Evolutionary conservation across 2,888 invertebrate genomes (phyloP).

Genomic region (Chrysolina americana): DNA sequence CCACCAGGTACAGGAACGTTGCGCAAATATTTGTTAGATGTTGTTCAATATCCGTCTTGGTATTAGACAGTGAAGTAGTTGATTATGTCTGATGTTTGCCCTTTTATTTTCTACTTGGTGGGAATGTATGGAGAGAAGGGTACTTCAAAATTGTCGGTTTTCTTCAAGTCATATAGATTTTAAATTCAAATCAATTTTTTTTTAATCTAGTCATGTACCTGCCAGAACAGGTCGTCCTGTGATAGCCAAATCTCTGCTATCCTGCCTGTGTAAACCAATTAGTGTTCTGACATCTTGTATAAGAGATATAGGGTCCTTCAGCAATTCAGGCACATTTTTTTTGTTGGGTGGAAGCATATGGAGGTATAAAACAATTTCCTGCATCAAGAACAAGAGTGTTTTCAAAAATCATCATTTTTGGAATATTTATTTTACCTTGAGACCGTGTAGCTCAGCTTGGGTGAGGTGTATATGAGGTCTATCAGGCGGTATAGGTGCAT

Average conservation of each 20-base stretch:
- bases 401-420: background rate
- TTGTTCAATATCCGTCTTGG: no score
- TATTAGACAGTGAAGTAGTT: no score
- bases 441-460: slow-evolving; percentile 83
- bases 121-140: background rate
- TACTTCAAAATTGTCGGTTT: no score
- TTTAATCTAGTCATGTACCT: slow-evolving; percentile 50
- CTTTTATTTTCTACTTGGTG: no score
- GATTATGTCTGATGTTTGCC: no score
- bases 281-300: slow-evolving; percentile 91
- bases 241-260: slow-evolving; percentile 85
- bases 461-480: slow-evolving; percentile 82
- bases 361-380: slow-evolving; percentile 92
- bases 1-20: no score
- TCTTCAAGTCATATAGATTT: no score
- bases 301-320: slow-evolving; percentile 90
- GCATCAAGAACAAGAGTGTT: slow-evolving; percentile 46
- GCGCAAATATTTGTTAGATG: no score
- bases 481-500: slow-evolving; percentile 67
- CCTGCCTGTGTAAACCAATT: slow-evolving; percentile 90
- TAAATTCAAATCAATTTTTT: no score
- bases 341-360: slow-evolving; percentile 91
- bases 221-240: slow-evolving; percentile 86
- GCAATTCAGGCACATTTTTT: slow-evolving; percentile 92
- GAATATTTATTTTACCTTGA: slow-evolving; percentile 72